A percentile compares a stretch with the other conserved stretches of the same genome.
These are phyloP conservation scores for Pontoporia blainvillei DNA, from an alignment of 2,113 vertebrate genomes.

Conservation along the genomic window DNA sequence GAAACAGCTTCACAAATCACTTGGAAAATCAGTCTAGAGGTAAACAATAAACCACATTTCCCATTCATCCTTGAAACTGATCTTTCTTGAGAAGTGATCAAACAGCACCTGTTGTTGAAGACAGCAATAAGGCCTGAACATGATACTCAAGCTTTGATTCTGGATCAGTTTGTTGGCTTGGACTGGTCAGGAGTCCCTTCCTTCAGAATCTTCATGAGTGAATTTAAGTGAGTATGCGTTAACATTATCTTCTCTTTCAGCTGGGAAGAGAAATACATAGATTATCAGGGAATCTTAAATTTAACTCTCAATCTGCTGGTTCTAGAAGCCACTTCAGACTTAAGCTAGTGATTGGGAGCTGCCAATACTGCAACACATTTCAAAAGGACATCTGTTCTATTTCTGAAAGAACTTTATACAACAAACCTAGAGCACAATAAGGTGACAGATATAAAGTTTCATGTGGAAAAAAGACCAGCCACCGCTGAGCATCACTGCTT, in stretches of 20 bases:
- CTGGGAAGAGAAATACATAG: conserved; percentile 60
- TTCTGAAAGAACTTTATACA: conserved; percentile 4
- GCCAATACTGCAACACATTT: not conserved
- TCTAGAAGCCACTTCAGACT: conserved; percentile 3
- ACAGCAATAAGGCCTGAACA: not conserved
- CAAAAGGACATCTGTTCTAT: not conserved
- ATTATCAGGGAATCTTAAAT: not conserved
- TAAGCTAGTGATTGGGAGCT: not conserved
- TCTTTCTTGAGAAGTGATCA: not conserved
- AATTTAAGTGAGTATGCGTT: not conserved
- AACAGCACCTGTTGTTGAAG: not conserved
- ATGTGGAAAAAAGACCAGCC: not conserved
- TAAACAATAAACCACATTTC: not conserved
- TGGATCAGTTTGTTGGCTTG: conserved; percentile 41
- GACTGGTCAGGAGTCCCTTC: not conserved
- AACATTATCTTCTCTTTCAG: conserved; percentile 77
- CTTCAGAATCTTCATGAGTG: conserved; percentile 57
- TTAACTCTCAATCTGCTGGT: not conserved
- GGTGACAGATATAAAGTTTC: not conserved
- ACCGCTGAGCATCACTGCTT: not conserved
- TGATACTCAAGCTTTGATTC: not conserved
- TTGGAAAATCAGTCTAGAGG: not conserved
- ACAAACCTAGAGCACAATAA: not conserved
- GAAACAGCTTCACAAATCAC: not conserved
- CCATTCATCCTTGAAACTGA: not conserved